Conservation (phyloP, 1,140 invertebrate species). For the Papilio glaucus region DNA sequence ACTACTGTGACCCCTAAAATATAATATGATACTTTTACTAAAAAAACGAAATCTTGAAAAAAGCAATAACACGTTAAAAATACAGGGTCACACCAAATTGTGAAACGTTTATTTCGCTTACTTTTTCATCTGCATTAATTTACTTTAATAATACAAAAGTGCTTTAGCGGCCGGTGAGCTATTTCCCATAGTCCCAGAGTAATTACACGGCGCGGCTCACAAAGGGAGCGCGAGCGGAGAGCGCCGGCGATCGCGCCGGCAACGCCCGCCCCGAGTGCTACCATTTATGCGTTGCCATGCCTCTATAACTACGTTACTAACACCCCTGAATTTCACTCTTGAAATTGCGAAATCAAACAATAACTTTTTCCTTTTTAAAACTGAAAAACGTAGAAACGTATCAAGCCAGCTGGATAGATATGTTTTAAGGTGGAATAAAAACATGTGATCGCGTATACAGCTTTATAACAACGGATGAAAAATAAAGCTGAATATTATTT, state of each 20-base stretch:
- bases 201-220: constrained; percentile 73
- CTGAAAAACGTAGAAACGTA: constrained; percentile 18
- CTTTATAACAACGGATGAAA: background rate
- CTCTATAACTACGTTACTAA: constrained; percentile 41
- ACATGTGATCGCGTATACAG: background rate
- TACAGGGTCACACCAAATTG: constrained; percentile 40
- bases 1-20: no score
- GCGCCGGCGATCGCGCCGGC: constrained; percentile 40
- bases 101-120: constrained; percentile 44
- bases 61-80: constrained; percentile 8
- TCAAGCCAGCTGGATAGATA: background rate
- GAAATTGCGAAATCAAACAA: constrained; percentile 20
- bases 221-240: constrained; percentile 54
- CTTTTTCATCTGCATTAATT: constrained; percentile 70
- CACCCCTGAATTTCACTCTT: constrained; percentile 23
- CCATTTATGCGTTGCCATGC: constrained; percentile 41
- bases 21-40: no score
- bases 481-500: no score
- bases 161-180: constrained; percentile 67
- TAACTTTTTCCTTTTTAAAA: constrained; percentile 20
- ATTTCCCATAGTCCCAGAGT: constrained; percentile 80
- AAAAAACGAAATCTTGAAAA: background rate
- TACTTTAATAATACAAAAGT: constrained; percentile 72
- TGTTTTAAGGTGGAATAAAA: constrained; percentile 17
- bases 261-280: constrained; percentile 33